Percentiles rank a stretch among this genome's conserved stretches.
Conservation (phyloP, 2,797 vertebrate species). For the Antennarius maculatus region DNA sequence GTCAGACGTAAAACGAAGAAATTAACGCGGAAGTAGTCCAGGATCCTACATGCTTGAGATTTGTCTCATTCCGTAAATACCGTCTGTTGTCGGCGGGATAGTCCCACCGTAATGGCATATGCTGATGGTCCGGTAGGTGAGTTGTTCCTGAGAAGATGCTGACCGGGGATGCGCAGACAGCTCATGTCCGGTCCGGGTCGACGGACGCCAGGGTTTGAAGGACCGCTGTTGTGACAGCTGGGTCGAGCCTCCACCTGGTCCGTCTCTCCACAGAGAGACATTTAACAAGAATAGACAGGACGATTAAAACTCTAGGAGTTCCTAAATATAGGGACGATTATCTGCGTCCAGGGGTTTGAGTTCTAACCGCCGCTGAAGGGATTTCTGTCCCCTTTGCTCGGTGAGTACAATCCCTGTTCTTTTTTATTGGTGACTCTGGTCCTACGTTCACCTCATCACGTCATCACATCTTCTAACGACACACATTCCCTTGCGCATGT, state of each 20-base stretch:
- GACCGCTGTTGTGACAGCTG: slow-evolving; percentile 76
- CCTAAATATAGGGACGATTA: background rate
- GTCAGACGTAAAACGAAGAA: slow-evolving; percentile 28
- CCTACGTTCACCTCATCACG: background rate
- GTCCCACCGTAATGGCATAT: background rate
- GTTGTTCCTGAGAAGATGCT: background rate
- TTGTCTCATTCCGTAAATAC: background rate
- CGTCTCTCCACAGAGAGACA: background rate
- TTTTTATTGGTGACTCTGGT: background rate
- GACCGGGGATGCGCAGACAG: background rate
- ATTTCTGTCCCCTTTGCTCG: background rate
- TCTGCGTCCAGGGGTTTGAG: background rate
- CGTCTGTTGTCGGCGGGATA: fast-evolving
- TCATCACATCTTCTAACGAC: background rate
- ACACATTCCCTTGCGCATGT: background rate
- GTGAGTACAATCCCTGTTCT: background rate
- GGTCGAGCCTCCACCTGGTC: slow-evolving; percentile 43
- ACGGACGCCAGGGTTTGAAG: slow-evolving; percentile 61
- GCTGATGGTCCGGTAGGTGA: background rate
- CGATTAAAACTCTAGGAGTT: background rate
- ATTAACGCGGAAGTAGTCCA: slow-evolving; percentile 71
- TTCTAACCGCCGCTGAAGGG: slow-evolving; percentile 4
- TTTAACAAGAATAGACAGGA: background rate
- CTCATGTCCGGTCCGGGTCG: slow-evolving; percentile 30
- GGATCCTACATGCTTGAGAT: slow-evolving; percentile 17